A percentile compares a stretch with the other conserved stretches of the same genome.
Conservation (phyloP, 2,113 vertebrate species). For the Eurystomus gularis region DNA sequence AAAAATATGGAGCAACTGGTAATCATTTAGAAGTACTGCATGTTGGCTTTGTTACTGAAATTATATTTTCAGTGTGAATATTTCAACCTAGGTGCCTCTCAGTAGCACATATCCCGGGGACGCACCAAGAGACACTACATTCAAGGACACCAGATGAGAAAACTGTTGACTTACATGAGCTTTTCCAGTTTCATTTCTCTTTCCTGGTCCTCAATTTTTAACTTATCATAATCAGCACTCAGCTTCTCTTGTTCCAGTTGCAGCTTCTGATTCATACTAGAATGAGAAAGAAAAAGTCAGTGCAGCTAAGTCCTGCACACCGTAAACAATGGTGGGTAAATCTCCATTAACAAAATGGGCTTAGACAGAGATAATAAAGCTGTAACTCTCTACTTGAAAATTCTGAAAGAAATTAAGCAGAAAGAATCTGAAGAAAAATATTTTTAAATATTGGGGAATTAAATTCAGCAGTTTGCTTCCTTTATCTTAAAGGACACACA, state of each 20-base stretch:
- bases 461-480: neutral
- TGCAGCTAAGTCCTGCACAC: neutral
- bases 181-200: constrained; percentile 88
- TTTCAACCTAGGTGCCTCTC: neutral
- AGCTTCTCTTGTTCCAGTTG: constrained; percentile 91
- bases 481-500: neutral
- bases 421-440: neutral
- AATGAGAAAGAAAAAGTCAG: neutral
- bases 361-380: neutral
- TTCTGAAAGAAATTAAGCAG: neutral
- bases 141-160: neutral
- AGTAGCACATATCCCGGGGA: neutral
- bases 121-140: neutral
- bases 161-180: constrained; percentile 76
- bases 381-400: neutral
- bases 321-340: neutral
- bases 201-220: constrained; percentile 87
- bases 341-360: neutral
- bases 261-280: constrained; percentile 87
- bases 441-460: neutral
- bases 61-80: neutral
- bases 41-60: neutral
- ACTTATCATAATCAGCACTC: constrained; percentile 86
- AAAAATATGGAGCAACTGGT: neutral
- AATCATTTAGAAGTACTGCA: neutral